Evolutionary conservation across 2,113 vertebrate species (phyloP), one percentile per base, ranked within the genome.

Genomic region (Amphilophus citrinellus): DNA sequence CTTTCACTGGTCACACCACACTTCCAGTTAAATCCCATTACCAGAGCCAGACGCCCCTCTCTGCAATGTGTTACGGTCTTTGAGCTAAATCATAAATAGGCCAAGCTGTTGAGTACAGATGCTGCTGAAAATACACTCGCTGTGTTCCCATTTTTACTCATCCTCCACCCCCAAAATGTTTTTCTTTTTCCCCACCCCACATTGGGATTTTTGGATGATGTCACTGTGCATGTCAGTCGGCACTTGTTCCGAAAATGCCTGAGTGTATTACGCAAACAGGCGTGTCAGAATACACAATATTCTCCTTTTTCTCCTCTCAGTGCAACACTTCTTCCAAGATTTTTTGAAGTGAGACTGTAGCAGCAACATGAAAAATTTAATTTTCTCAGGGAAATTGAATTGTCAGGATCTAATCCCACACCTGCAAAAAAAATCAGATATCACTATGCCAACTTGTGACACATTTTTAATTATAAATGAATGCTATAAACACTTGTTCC

Each of bases 11-110:
- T 88, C 87, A 83, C 89, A 86, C 84, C 80, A 60, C 79, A 76
- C 86, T 89, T 90, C 85, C 85, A 60, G 79, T 88, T 87, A 87
- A 93, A 93, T 94, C 91, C 88, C 79, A 86, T 92, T 93, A 87
- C 60, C 15, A 37, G 78, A 82, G 73, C 75, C 84, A 81, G 88
- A 78, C 85, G 61, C 82, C n/a, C 3, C 80, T 80, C 71, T 76
- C 88, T 77, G 61, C 77, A 22, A 80, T 56, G 60, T 20, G 65
- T 42, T 84, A 44, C 61, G 1, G 82, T 75, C 80, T 89, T 79
- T 79, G 71, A 87, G 86, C 77, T 61, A 76, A 75, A 83, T 76
- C 89, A 87, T 9, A 93, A 93, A 89, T 90, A 91, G 94, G 92
- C 86, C 91, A 88, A 89, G 92, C 92, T 87, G 88, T 88, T 82